A percentile compares a stretch with the other conserved stretches of the same genome.
Conservation (phyloP, 2,113 vertebrate species). For the Clarias magur region DNA sequence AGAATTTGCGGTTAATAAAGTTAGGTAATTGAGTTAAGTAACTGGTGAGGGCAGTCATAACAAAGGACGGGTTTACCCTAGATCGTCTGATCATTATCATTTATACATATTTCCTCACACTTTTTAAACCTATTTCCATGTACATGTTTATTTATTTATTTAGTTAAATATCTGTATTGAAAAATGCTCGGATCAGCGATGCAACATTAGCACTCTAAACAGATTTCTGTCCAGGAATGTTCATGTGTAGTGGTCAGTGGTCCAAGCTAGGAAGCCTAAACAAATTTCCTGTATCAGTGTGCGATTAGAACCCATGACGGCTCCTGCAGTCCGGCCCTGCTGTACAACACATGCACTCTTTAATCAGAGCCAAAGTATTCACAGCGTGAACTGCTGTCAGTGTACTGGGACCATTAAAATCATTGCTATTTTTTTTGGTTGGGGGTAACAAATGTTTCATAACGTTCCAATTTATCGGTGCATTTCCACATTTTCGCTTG, state of each 20-base stretch:
- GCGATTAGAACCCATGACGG: constrained; percentile 31
- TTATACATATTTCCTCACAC: no score
- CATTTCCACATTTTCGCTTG: neutral
- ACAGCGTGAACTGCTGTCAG: constrained; percentile 30
- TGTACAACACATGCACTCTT: constrained; percentile 22
- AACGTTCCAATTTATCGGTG: neutral
- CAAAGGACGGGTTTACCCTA: neutral
- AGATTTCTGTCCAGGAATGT: constrained; percentile 25
- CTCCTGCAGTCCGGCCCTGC: constrained; percentile 30
- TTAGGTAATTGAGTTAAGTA: neutral
- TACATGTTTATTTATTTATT: neutral
- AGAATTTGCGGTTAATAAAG: neutral
- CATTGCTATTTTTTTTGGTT: neutral
- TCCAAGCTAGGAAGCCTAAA: constrained; percentile 25
- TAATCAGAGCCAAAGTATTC: constrained; percentile 30
- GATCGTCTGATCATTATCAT: no score
- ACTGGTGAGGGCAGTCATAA: neutral
- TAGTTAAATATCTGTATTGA: neutral
- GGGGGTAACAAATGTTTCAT: neutral
- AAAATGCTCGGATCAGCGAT: neutral
- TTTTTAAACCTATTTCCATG: no score
- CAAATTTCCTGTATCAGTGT: constrained; percentile 26
- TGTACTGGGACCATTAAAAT: constrained; percentile 15
- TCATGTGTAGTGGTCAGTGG: constrained; percentile 19
- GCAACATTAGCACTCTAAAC: neutral